Evolutionary conservation across 2,888 invertebrate species (phyloP), one percentile per base, ranked within the genome.

Genomic region (Axea sp.): DNA sequence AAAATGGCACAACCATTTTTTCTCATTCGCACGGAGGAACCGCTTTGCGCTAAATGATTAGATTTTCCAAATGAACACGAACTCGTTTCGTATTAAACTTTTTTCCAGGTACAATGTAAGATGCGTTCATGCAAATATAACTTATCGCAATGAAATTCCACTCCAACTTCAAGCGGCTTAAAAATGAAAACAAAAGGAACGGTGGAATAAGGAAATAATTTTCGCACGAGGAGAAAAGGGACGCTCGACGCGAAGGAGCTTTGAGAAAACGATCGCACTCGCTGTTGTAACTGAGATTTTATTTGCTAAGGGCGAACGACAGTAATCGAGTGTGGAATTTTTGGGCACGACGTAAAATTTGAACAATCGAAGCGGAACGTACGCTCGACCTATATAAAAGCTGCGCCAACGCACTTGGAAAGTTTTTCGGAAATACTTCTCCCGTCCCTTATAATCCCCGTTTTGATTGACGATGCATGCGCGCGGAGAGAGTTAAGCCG

Each of bases 51-150:
- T 24, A 24, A 37, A 41, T 12, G 57, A 33, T 59, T 41, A 45
- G 43, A 41, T 43, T 59, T 59, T 39, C 14, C 17, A 19, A 30
- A 55, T 11, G 55, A 24, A 22, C 39, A 2, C 37, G n/a, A 39
- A 39, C 39, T 55, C 31, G 41, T 30, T 55, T 19, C 14, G 15
- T 22, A 11, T 31, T 39, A 30, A 55, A 55, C 55, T 55, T 55
- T 55, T 26, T 12, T 12, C 12, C n/a, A 12, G 24, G 51, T 8
- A 24, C 24, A 35, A 24, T 9, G 14, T 24, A 31, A 30, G 15
- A 3, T 9, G 6, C 22, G 33, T 11, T 45, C 45, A 28, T 45
- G 11, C 14, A 28, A 28, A 28, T 33, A 9, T 19, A 26, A 51
- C 19, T 28, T 24, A 39, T 26, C 3, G 11, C 53, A 19, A 37